Evolutionary conservation across 53 echinoderm and acorn worm species (phyloP), one percentile per base, ranked within the genome.

Genomic region (Henricia sp.): DNA sequence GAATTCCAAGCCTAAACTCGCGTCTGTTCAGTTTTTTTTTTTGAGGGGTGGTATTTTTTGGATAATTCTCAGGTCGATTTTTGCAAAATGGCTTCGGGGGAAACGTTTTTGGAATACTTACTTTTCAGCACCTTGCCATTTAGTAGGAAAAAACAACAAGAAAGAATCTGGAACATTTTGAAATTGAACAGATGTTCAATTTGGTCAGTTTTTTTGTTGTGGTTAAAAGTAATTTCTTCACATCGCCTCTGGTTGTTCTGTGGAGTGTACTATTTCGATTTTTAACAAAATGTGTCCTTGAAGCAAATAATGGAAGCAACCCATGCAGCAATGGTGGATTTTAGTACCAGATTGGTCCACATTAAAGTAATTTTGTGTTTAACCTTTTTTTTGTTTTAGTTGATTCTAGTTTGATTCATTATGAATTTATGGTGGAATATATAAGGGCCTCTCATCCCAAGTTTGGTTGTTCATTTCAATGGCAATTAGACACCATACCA

Each of bases 71-170:
- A 34, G 62, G 11, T 27, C 33, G 2, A 32, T 13, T 58, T 60
- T 60, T 34, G 62, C 29, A 11, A 30, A 29, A 34, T 29, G 29
- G 62, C 62, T 60, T 33, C 62, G 11, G 62, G 62, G 30, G 16
- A n/a, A 60, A 60, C 29, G 32, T 34, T 25, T 60, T 60, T 60
- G 62, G 62, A 60, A 60, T 60, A 60, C 30, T 60, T 60, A 34
- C 35, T 29, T 30, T 60, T 60, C 62, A 60, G 1, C 62, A 60
- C 62, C 32, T 1, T 16, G 32, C 62, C 30, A 60, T 30, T 60
- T 60, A 32, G 14, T 33, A 10, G 32, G 24, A 60, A 21, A 2
- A 57, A 57, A 57, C 27, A 14, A 26, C 57, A 2, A 60, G 30
- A 60, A 60, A 60, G 30, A 60, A 33, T 32, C 33, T 60, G 9